These are phyloP conservation scores for Enteromius radiatus DNA, from an alignment of 2,797 vertebrate genomes.

Conservation along the genomic window DNA sequence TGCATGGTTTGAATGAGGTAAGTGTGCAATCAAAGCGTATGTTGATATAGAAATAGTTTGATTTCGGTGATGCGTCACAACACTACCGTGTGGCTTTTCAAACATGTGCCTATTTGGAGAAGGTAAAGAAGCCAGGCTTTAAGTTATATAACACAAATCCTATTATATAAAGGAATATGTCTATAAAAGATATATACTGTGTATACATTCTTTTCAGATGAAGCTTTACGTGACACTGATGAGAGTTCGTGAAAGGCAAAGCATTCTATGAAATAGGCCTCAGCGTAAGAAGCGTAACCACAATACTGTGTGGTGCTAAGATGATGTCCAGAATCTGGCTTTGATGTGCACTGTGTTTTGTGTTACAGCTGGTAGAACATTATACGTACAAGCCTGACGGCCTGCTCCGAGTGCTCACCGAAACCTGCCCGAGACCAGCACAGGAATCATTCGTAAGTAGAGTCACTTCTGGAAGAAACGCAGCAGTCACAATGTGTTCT, in stretches of 20 bases:
- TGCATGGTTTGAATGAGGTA: not conserved
- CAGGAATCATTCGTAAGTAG: not conserved
- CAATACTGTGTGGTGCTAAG: not conserved
- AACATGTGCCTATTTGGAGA: not conserved
- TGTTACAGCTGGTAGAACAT: conserved; percentile 90
- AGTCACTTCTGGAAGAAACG: not conserved
- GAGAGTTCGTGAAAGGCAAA: not conserved
- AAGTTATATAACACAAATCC: not conserved
- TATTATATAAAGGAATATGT: not conserved
- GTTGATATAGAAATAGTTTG: not conserved
- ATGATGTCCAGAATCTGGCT: conserved; percentile 1
- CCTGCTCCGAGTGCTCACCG: conserved; percentile 87
- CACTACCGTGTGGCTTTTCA: not conserved
- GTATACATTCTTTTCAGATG: not conserved
- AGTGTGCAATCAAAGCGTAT: not conserved
- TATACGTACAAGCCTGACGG: conserved; percentile 97
- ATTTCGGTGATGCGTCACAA: not conserved
- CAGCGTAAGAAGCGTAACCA: not conserved
- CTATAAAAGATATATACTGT: not conserved
- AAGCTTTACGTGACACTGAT: not conserved
- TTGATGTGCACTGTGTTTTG: conserved; percentile 22
- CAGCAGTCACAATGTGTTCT: not conserved
- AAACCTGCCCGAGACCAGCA: conserved; percentile 78
- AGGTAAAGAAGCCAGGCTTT: not conserved
- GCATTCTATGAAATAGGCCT: not conserved